Conservation (phyloP, 2,113 vertebrate genomes). For the Phalacrocorax pelagicus region DNA sequence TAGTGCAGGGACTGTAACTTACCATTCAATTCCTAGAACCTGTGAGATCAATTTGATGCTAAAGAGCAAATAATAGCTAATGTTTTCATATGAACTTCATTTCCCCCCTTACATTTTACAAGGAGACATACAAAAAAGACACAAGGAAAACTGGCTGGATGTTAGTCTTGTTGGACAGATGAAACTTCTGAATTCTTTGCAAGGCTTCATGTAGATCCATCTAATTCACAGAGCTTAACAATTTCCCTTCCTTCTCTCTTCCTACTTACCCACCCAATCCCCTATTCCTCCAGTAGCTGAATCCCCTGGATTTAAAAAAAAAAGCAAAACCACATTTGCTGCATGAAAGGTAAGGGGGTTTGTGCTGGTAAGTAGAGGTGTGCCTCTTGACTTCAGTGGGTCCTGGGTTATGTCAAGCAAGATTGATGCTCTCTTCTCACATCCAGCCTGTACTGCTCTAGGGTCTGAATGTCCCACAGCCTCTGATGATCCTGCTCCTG, state of each 20-base stretch:
- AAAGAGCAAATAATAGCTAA: not conserved
- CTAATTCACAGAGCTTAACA: not conserved
- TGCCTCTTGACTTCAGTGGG: not conserved
- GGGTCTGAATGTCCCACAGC: not conserved
- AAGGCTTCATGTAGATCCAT: not conserved
- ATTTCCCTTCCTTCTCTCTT: not conserved
- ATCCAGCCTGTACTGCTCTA: not conserved
- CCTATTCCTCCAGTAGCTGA: not conserved
- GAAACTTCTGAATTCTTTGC: not conserved
- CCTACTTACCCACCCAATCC: not conserved
- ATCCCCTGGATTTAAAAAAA: not conserved
- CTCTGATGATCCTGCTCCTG: not conserved
- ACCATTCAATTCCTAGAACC: not conserved
- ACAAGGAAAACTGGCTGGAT: not conserved
- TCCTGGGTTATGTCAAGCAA: not conserved
- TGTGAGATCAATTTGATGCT: not conserved
- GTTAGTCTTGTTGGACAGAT: not conserved
- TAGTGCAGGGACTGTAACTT: not conserved
- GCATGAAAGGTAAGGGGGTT: not conserved
- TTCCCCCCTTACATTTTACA: accelerated
- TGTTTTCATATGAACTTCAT: not conserved
- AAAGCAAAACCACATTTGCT: not conserved
- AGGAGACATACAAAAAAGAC: not conserved
- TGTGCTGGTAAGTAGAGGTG: not conserved
- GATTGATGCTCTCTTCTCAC: not conserved